Percentiles rank a stretch among this genome's conserved stretches.
Conservation (phyloP, 2,797 vertebrate species). For the Cirrhinus mrigala region DNA sequence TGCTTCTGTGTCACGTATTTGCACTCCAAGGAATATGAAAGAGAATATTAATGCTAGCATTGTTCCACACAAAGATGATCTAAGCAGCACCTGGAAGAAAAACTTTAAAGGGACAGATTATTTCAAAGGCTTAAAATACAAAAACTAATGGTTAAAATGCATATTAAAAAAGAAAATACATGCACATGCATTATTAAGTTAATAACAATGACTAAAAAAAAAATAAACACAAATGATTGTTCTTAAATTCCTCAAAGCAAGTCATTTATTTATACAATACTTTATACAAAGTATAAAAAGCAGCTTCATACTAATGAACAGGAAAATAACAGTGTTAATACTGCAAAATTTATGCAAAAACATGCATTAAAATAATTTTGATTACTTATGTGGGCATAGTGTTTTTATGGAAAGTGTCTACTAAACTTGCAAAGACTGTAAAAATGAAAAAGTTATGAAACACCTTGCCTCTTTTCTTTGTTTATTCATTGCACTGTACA, state of each 20-base stretch:
- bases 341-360: background rate
- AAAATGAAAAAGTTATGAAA: background rate
- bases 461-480: background rate
- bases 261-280: background rate
- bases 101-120: slow-evolving; percentile 36
- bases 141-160: background rate
- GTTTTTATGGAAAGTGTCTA: background rate
- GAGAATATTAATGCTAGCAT: slow-evolving; percentile 46
- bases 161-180: background rate
- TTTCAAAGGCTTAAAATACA: slow-evolving; percentile 26
- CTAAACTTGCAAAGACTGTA: background rate
- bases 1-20: slow-evolving; percentile 34
- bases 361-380: background rate
- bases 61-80: slow-evolving; percentile 53
- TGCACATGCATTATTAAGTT: background rate
- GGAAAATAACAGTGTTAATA: background rate
- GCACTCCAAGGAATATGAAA: slow-evolving; percentile 43
- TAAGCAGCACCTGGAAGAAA: slow-evolving; percentile 47
- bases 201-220: background rate
- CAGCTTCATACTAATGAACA: background rate
- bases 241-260: background rate
- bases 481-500: background rate
- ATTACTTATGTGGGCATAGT: background rate
- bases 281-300: background rate
- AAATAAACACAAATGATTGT: background rate